Conservation (phyloP, 2,113 vertebrate genomes). For the Sisor rabdophorus region DNA sequence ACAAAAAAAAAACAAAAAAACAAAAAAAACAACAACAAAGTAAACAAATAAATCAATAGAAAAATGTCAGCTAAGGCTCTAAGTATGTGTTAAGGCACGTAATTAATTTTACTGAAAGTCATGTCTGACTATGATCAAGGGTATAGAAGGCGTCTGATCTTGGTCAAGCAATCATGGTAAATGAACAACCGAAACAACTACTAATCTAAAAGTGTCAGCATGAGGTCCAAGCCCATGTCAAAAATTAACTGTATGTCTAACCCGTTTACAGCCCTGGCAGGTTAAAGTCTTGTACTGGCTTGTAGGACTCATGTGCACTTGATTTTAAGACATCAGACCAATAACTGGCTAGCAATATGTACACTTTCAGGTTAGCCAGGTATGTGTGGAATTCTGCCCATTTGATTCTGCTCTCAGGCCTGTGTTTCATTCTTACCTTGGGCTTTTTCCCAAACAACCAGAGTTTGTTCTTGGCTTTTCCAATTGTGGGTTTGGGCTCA, state of each 20-base stretch:
- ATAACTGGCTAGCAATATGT: background rate
- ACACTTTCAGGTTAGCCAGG: background rate
- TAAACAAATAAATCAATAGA: conserved; percentile 24
- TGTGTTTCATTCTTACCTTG: conserved; percentile 75
- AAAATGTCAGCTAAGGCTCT: background rate
- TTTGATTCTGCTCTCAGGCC: background rate
- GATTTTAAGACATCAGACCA: background rate
- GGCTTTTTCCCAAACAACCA: conserved; percentile 99
- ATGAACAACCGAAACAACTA: background rate
- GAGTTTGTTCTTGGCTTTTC: conserved; percentile 92
- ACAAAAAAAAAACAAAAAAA: conserved; percentile 33
- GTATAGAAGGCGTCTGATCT: background rate
- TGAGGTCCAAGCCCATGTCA: conserved; percentile 10
- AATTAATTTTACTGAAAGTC: background rate
- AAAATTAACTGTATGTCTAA: conserved; percentile 35
- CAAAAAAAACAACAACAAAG: conserved; percentile 19
- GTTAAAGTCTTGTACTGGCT: conserved; percentile 34
- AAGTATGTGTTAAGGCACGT: background rate
- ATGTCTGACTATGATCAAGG: background rate
- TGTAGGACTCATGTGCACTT: conserved; percentile 14
- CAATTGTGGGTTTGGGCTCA: conserved; percentile 83
- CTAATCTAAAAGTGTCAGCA: background rate
- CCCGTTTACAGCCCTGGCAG: conserved; percentile 25
- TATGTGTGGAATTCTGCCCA: background rate
- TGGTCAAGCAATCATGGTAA: background rate